These are phyloP conservation scores for Coelopa pilipes DNA, from an alignment of 2,888 invertebrate genomes.

Conservation along the genomic window DNA sequence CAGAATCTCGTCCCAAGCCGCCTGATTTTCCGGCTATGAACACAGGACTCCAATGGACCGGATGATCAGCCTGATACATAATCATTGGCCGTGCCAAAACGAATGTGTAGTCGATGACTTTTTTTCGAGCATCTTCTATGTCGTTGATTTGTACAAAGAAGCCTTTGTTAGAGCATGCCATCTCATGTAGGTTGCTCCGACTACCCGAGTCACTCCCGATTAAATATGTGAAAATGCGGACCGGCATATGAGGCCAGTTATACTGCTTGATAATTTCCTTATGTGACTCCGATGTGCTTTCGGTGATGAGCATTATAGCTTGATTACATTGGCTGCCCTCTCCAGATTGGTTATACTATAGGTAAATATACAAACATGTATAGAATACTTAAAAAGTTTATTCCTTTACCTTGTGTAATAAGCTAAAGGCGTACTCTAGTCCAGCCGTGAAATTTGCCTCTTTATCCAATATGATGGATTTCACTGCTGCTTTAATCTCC, in stretches of 20 bases:
- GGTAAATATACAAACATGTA: not conserved
- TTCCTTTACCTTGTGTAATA: slow-evolving; percentile 80
- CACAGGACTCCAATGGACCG: slow-evolving; percentile 95
- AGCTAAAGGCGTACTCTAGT: slow-evolving; percentile 90
- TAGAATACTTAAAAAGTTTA: slow-evolving; percentile 3
- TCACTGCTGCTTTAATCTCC: slow-evolving; percentile 81
- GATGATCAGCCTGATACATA: slow-evolving; percentile 90
- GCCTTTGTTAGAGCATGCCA: slow-evolving; percentile 98
- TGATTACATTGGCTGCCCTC: slow-evolving; percentile 96
- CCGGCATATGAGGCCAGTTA: slow-evolving; percentile 94
- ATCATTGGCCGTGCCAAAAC: slow-evolving; percentile 97
- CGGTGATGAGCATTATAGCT: slow-evolving; percentile 96
- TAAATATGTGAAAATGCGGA: slow-evolving; percentile 95
- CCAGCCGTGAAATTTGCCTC: slow-evolving; percentile 94
- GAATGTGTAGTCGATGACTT: slow-evolving; percentile 93
- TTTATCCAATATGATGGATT: slow-evolving; percentile 78
- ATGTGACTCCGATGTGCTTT: slow-evolving; percentile 82
- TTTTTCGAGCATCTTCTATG: slow-evolving; percentile 87
- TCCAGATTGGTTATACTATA: slow-evolving; percentile 83
- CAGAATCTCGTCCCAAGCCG: slow-evolving; percentile 63
- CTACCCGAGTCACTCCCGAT: slow-evolving; percentile 93
- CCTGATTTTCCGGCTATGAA: slow-evolving; percentile 85
- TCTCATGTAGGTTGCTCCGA: slow-evolving; percentile 86
- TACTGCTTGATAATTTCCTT: slow-evolving; percentile 78
- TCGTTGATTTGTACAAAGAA: slow-evolving; percentile 84